Evolutionary conservation across 2,113 vertebrate species (phyloP), one percentile per base, ranked within the genome.

Genomic region (Trachemys scripta): DNA sequence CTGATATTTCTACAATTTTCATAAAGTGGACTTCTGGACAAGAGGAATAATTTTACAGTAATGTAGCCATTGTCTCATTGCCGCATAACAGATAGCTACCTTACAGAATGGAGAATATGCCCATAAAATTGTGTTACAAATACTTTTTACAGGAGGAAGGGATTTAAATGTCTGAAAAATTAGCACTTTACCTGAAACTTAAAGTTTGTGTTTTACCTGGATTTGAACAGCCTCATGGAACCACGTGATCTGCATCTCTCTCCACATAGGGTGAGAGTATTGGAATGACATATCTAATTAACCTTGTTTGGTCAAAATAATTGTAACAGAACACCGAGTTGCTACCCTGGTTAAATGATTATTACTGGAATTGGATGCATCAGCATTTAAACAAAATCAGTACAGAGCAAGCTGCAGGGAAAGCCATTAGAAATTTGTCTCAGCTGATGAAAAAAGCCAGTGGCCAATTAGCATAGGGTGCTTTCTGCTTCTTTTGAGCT

Each of bases 281-380:
- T 45, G 13, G 65, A 85, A 94, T 65, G 3, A 89, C 24, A 12
- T 81, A 83, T 17, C 25, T 82, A 88, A 85, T 93, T 95, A 88
- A 91, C 94, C 80, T 95, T 91, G 17, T 20, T 86, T 94, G 12
- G 92, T 93, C 85, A 82, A 90, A 29, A 97, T 84, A 75, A 45
- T 82, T 45, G 19, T 56, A 56, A 92, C 57, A 80, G 50, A 90
- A 86, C n/a, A 54, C 29, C 9, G 57, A 91, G 76, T 45, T 56
- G 6, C 29, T 80, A 75, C 49, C n/a, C 53, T 10, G n/a, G 49
- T 56, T 49, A 85, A 38, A 69, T 69, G 38, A 85, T 78, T 78
- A 78, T 45, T 47, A 29, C 24, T 78, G 42, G 11, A 14, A 25
- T 69, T 80, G 89, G 38, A 80, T 69, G 83, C 42, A 69, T 85